Evolutionary conservation across 2,113 vertebrate genomes (phyloP).

Genomic region (Fulmarus glacialis): DNA sequence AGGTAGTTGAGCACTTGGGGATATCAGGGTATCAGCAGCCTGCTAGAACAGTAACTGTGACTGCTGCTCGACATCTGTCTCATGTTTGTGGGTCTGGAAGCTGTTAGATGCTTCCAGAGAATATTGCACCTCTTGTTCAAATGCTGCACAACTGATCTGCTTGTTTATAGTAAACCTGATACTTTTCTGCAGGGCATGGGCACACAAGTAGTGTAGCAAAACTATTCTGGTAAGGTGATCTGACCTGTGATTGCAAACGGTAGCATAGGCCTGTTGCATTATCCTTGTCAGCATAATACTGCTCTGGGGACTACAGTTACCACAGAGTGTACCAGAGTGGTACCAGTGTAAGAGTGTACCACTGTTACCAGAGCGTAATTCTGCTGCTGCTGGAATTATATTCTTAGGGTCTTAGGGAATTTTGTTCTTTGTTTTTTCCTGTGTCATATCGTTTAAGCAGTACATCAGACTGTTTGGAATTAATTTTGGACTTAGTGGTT

Average conservation of each 20-base stretch:
- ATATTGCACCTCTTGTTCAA: background rate
- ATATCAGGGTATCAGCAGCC: background rate
- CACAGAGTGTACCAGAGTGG: rapidly evolving
- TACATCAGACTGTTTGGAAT: background rate
- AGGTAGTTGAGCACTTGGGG: background rate
- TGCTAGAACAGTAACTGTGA: background rate
- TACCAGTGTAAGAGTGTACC: no score
- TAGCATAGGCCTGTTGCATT: rapidly evolving
- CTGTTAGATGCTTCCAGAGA: background rate
- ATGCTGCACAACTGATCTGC: no score
- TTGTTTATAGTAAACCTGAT: background rate
- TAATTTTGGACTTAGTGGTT: background rate
- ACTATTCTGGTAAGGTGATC: rapidly evolving
- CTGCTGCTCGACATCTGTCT: rapidly evolving
- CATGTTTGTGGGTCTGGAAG: rapidly evolving
- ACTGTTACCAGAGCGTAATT: rapidly evolving
- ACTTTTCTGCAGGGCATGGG: background rate
- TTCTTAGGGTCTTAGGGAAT: background rate
- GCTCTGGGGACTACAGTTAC: background rate
- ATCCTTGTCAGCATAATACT: rapidly evolving
- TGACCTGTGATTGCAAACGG: background rate
- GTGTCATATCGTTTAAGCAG: background rate
- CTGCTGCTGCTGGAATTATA: background rate
- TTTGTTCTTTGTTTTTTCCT: background rate
- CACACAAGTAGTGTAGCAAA: rapidly evolving